A percentile compares a stretch with the other conserved stretches of the same genome.
These are phyloP conservation scores for Tryphoninae sp. DNA, from an alignment of 2,888 invertebrate genomes.

Conservation along the genomic window DNA sequence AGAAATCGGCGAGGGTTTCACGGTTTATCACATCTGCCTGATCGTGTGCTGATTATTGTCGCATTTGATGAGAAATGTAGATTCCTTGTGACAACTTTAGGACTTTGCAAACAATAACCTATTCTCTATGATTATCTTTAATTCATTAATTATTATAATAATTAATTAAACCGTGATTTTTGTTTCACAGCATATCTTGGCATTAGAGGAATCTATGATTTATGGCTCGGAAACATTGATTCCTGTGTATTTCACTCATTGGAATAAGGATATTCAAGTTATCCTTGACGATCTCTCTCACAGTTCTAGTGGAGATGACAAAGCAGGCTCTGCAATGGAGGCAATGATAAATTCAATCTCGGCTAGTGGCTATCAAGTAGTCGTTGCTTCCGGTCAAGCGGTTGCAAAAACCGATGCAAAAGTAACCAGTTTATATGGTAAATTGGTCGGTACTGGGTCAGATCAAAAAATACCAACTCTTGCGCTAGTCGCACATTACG, in stretches of 20 bases:
- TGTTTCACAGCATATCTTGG: constrained; percentile 85
- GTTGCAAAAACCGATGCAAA: constrained; percentile 89
- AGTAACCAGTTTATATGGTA: constrained; percentile 93
- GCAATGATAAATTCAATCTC: constrained; percentile 93
- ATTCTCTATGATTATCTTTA: background rate
- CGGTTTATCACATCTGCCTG: background rate
- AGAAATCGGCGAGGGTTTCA: background rate
- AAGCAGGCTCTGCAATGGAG: constrained; percentile 90
- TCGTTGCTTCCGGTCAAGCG: constrained; percentile 89
- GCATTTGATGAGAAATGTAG: background rate
- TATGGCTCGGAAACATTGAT: constrained; percentile 90
- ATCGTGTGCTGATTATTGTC: background rate
- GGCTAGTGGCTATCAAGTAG: constrained; percentile 97
- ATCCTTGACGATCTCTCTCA: constrained; percentile 90
- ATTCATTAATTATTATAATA: constrained; percentile 32
- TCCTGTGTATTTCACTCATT: constrained; percentile 93
- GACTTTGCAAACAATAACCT: constrained; percentile 2
- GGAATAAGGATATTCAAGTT: constrained; percentile 88
- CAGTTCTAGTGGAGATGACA: constrained; percentile 86
- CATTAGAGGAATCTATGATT: constrained; percentile 91
- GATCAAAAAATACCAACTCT: constrained; percentile 91
- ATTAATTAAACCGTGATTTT: background rate
- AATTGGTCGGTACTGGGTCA: constrained; percentile 88
- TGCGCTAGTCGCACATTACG: constrained; percentile 96
- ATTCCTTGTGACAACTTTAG: background rate